A percentile compares a stretch with the other conserved stretches of the same genome.
phyloP scores from a whole-genome alignment of 2,113 vertebrate genomes.

The Vimba vimba region DNA sequence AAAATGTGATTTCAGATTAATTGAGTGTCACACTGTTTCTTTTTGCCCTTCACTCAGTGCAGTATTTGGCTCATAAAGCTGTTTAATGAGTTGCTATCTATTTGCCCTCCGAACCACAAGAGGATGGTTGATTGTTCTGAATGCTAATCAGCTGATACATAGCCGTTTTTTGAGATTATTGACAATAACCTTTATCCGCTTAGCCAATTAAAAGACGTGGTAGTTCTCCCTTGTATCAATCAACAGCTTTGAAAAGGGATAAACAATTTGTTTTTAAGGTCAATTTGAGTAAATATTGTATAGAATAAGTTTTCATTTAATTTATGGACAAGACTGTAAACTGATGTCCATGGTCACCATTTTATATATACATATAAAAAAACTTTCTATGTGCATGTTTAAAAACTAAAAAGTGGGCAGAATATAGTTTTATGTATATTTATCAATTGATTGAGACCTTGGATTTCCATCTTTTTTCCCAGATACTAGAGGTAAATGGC shows the following conservation, averaged over 20 bases:
- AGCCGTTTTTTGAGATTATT: not conserved
- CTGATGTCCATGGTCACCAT: too few relatives aligned
- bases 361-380: too few relatives aligned
- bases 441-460: not conserved
- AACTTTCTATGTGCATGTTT: too few relatives aligned
- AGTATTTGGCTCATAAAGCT: constrained; percentile 4
- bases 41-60: constrained; percentile 3
- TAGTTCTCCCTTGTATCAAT: not conserved
- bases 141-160: not conserved
- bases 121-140: constrained; percentile 1
- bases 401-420: too few relatives aligned
- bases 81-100: constrained; percentile 2
- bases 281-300: not conserved
- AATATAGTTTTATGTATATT: not conserved
- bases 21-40: not conserved
- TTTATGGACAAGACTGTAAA: too few relatives aligned
- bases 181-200: not conserved
- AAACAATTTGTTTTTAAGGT: not conserved
- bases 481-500: constrained; percentile 98
- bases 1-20: constrained; percentile 8
- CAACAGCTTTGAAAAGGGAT: not conserved
- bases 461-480: constrained; percentile 54
- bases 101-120: not conserved
- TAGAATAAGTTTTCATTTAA: not conserved
- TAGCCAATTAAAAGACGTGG: not conserved